Evolutionary conservation across 2,888 invertebrate species (phyloP).

Genomic region (Sinotaia quadrata): DNA sequence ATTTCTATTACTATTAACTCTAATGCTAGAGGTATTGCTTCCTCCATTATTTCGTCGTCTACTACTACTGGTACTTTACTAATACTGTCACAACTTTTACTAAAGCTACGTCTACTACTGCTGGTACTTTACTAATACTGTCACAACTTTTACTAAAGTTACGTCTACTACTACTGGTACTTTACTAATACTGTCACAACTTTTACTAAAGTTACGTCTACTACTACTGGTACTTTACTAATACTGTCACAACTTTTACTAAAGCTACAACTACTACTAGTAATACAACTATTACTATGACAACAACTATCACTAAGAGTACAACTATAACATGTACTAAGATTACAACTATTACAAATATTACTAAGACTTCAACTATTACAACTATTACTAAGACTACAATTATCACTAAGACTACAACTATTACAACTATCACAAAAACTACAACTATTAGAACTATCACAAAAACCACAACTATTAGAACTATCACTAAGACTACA

Average conservation of each 20-base stretch:
- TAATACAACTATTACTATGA: background rate
- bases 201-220: background rate
- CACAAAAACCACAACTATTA: slow-evolving; percentile 7
- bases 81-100: too few relatives aligned
- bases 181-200: background rate
- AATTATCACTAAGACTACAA: background rate
- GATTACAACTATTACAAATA: background rate
- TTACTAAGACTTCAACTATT: background rate
- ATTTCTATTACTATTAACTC: too few relatives aligned
- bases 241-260: background rate
- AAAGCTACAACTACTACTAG: slow-evolving; percentile 1
- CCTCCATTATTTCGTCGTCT: too few relatives aligned
- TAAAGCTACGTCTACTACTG: too few relatives aligned
- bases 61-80: too few relatives aligned
- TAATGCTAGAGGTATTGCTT: too few relatives aligned
- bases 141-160: too few relatives aligned
- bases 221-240: background rate
- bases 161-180: too few relatives aligned
- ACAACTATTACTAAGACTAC: background rate
- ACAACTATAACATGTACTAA: background rate
- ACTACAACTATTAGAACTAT: background rate
- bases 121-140: too few relatives aligned
- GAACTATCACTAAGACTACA: background rate
- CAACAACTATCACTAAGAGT: background rate
- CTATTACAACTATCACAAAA: background rate